phyloP scores from a whole-genome alignment of 2,113 vertebrate genomes.

The Eulemur macaco region DNA sequence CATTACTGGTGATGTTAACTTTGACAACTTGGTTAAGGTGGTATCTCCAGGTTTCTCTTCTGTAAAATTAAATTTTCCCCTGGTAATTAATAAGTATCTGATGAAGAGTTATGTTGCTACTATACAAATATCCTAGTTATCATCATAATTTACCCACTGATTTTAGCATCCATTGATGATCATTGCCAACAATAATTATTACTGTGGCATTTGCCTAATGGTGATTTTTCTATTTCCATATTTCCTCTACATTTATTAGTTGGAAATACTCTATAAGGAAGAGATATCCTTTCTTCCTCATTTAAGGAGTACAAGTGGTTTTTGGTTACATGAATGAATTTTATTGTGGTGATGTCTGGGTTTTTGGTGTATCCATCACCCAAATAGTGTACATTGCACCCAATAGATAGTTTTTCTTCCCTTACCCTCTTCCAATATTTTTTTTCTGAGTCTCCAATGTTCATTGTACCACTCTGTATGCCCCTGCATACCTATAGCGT shows the following conservation, averaged over 20 bases:
- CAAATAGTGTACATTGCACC: too few relatives aligned
- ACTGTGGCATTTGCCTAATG: background rate
- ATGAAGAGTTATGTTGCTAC: background rate
- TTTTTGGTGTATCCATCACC: too few relatives aligned
- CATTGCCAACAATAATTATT: background rate
- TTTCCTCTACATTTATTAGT: slow-evolving; percentile 9
- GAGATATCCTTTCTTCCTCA: background rate
- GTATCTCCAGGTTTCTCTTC: background rate
- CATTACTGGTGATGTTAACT: background rate
- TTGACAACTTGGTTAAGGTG: background rate
- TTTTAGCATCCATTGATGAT: background rate
- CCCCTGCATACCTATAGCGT: too few relatives aligned
- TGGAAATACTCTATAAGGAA: background rate
- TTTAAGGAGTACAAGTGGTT: too few relatives aligned
- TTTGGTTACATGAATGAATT: too few relatives aligned
- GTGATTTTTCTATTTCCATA: background rate
- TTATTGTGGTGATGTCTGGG: too few relatives aligned
- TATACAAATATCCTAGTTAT: background rate
- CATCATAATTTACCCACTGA: background rate
- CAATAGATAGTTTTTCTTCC: too few relatives aligned
- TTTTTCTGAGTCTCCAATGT: too few relatives aligned
- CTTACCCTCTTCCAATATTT: too few relatives aligned
- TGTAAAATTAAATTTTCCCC: background rate
- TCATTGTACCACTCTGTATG: too few relatives aligned
- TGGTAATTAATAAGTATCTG: background rate